A percentile compares a stretch with the other conserved stretches of the same genome.
These are phyloP conservation scores for Zosterops japonicus DNA, from an alignment of 2,113 vertebrate genomes.

Conservation along the genomic window DNA sequence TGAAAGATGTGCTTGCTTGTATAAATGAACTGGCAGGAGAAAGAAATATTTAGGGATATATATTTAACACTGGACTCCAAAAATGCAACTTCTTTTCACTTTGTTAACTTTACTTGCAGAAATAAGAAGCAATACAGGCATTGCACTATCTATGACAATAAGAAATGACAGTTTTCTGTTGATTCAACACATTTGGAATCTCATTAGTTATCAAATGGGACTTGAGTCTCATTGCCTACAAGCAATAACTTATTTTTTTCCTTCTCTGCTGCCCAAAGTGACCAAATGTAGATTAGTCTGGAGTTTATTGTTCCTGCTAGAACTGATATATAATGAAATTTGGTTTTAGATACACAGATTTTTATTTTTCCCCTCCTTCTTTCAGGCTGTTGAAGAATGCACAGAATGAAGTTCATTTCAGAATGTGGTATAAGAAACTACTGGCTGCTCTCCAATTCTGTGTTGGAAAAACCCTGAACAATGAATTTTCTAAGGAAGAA, in stretches of 20 bases:
- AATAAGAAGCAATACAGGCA: not conserved
- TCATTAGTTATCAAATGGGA: conserved; percentile 40
- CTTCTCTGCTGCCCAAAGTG: conserved; percentile 21
- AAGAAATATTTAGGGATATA: not conserved
- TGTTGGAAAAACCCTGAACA: conserved; percentile 65
- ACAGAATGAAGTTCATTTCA: conserved; percentile 74
- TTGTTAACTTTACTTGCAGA: not conserved
- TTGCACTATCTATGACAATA: not conserved
- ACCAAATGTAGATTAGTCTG: conserved; percentile 27
- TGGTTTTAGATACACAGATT: conserved; percentile 2
- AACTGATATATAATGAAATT: not conserved
- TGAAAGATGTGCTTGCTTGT: not conserved
- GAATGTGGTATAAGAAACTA: conserved; percentile 71
- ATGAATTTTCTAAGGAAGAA: conserved; percentile 72
- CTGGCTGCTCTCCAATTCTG: conserved; percentile 76
- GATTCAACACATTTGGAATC: conserved; percentile 43
- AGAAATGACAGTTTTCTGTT: conserved; percentile 38
- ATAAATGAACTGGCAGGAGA: not conserved
- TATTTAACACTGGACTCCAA: not conserved
- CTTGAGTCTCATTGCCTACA: conserved; percentile 11
- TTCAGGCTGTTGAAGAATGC: conserved; percentile 76
- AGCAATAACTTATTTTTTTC: conserved; percentile 11
- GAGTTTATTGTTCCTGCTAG: conserved; percentile 19
- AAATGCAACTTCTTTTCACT: not conserved
- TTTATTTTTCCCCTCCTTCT: conserved; percentile 30